These are phyloP conservation scores for Coendou prehensilis DNA, from an alignment of 2,797 vertebrate species.

Conservation along the genomic window DNA sequence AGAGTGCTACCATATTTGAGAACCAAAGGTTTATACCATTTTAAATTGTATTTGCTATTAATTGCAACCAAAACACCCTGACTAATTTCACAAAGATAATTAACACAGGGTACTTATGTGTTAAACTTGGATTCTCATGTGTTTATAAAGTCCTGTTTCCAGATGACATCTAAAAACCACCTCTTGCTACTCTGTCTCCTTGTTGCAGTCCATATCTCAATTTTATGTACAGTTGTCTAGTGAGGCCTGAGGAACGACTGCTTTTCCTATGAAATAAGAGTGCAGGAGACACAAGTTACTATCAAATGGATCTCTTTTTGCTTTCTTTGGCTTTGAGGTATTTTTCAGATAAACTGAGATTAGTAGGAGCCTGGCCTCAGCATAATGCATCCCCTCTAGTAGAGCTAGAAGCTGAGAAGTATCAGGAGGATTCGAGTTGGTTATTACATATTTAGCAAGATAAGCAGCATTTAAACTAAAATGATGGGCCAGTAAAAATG, in stretches of 20 bases:
- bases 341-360: slow-evolving; percentile 30
- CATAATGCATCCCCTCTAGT: background rate
- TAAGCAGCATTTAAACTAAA: slow-evolving; percentile 14
- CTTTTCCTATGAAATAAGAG: background rate
- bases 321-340: slow-evolving; percentile 37
- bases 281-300: background rate
- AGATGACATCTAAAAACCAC: slow-evolving; percentile 31
- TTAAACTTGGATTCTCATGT: background rate
- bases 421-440: background rate
- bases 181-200: background rate
- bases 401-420: background rate
- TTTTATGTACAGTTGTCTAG: background rate
- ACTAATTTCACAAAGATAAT: background rate
- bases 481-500: background rate
- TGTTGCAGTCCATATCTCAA: background rate
- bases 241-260: background rate
- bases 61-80: slow-evolving; percentile 2
- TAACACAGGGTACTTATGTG: background rate
- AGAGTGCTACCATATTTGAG: background rate
- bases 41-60: slow-evolving; percentile 45
- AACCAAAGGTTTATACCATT: slow-evolving; percentile 29
- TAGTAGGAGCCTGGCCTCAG: background rate
- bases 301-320: background rate
- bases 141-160: background rate
- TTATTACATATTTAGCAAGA: background rate